These are phyloP conservation scores for Sapajus apella DNA, from an alignment of 2,113 vertebrate genomes.

Conservation along the genomic window DNA sequence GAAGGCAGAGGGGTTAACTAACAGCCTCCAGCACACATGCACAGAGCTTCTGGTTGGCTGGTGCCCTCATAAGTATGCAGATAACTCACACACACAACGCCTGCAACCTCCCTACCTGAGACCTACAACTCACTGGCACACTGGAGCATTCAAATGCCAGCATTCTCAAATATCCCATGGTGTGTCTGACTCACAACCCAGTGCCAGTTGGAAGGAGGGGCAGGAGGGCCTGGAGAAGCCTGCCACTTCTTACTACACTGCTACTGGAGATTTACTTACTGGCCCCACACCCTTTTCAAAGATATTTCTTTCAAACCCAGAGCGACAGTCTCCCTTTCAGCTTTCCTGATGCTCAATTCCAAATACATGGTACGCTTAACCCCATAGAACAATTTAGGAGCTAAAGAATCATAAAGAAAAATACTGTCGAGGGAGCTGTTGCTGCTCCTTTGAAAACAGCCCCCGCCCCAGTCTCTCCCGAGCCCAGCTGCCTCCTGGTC, in stretches of 20 bases:
- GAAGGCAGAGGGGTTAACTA: neutral
- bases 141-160: neutral
- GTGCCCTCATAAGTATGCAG: neutral
- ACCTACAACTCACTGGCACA: neutral
- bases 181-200: neutral
- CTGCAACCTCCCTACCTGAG: neutral
- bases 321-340: conserved; percentile 5
- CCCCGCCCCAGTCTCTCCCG: neutral
- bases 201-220: neutral
- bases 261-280: neutral
- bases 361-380: neutral
- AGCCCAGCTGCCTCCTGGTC: neutral
- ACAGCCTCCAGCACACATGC: neutral
- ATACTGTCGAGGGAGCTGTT: neutral
- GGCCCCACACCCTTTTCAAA: conserved; percentile 53
- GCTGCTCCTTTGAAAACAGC: neutral
- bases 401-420: neutral
- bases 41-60: neutral
- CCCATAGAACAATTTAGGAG: conserved; percentile 5
- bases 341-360: conserved; percentile 1
- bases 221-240: neutral
- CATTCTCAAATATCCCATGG: neutral
- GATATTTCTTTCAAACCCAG: conserved; percentile 43
- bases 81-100: neutral
- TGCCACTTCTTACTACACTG: neutral